Conservation (phyloP, 2,797 vertebrate genomes). For the Enteromius viviparus region DNA sequence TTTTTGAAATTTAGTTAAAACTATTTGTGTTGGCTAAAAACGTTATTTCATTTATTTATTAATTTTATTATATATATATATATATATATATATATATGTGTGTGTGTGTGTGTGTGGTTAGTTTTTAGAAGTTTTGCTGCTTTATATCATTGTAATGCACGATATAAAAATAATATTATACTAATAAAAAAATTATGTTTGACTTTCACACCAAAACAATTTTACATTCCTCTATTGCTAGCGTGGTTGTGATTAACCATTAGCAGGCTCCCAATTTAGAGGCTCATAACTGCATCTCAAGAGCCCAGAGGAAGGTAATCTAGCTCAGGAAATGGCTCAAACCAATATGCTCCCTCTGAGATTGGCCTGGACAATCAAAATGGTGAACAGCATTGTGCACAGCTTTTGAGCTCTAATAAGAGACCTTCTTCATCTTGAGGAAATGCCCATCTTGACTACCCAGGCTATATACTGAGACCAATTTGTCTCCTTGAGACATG, state of each 20-base stretch:
- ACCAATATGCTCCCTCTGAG: constrained; percentile 41
- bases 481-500: neutral
- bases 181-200: neutral
- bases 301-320: constrained; percentile 53
- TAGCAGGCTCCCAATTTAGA: constrained; percentile 24
- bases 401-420: constrained; percentile 39
- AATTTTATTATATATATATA: too few relatives aligned
- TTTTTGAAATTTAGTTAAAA: too few relatives aligned
- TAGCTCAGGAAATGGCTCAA: constrained; percentile 53
- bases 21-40: too few relatives aligned
- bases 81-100: too few relatives aligned
- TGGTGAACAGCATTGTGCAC: constrained; percentile 38
- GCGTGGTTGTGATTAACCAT: constrained; percentile 49
- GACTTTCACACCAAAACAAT: neutral
- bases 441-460: constrained; percentile 37
- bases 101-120: neutral
- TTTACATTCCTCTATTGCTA: neutral
- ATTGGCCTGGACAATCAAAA: constrained; percentile 48
- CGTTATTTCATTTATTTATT: too few relatives aligned
- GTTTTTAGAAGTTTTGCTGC: neutral
- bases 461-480: neutral
- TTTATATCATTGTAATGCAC: neutral
- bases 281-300: constrained; percentile 34
- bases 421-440: constrained; percentile 42
- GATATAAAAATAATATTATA: neutral